Percentiles rank a stretch among this genome's conserved stretches.
Conservation (phyloP, 2,797 vertebrate species). For the Amblyopsis hoosieri region DNA sequence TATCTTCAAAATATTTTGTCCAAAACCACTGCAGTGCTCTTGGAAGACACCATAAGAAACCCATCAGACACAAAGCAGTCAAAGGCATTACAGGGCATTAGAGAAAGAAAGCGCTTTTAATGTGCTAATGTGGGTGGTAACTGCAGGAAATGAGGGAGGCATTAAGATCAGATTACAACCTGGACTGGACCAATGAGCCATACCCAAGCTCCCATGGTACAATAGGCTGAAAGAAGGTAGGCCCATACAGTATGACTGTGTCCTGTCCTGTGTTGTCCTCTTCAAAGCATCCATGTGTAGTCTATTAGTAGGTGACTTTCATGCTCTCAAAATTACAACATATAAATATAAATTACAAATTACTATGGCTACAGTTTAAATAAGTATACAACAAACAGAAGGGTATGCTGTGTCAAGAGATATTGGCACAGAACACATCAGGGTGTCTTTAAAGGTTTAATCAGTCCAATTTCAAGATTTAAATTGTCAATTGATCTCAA, state of each 20-base stretch:
- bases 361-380: neutral
- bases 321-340: too few species aligned
- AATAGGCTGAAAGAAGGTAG: neutral
- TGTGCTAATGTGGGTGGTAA: constrained; percentile 66
- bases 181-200: constrained; percentile 37
- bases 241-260: too few species aligned
- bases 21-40: constrained; percentile 26
- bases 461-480: too few species aligned
- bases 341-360: neutral
- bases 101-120: constrained; percentile 53
- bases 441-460: too few species aligned
- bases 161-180: constrained; percentile 53
- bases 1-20: too few species aligned
- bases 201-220: constrained; percentile 26
- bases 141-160: constrained; percentile 42
- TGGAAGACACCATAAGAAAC: constrained; percentile 41
- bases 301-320: too few species aligned
- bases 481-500: too few species aligned
- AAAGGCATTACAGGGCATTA: constrained; percentile 45
- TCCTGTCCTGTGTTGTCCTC: too few species aligned
- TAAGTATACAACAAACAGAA: too few species aligned
- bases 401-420: too few species aligned
- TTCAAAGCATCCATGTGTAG: too few species aligned
- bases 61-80: constrained; percentile 36
- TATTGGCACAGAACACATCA: too few species aligned